Evolutionary conservation across 2,113 vertebrate genomes (phyloP).

Genomic region (Lophochroa leadbeateri): DNA sequence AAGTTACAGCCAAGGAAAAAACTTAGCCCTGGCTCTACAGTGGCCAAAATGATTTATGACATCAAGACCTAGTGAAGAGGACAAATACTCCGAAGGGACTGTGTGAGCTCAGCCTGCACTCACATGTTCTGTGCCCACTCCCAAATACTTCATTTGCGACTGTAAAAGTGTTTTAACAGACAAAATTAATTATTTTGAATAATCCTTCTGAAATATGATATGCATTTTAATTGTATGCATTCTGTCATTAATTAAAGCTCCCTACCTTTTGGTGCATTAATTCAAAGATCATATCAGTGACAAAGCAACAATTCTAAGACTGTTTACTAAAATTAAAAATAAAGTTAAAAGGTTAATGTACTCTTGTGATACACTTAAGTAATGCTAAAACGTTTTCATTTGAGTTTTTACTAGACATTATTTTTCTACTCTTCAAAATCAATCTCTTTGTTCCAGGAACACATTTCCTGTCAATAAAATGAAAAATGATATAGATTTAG

Average conservation of each 20-base stretch:
- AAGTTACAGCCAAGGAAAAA: not conserved
- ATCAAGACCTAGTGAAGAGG: not conserved
- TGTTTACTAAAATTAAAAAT: constrained; percentile 62
- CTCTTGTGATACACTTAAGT: not conserved
- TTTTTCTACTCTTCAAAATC: constrained; percentile 79
- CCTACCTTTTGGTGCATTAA: constrained; percentile 36
- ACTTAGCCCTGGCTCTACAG: not conserved
- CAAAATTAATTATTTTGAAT: constrained; percentile 61
- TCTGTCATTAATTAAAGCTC: constrained; percentile 60
- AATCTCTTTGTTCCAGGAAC: constrained; percentile 78
- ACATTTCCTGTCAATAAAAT: constrained; percentile 84
- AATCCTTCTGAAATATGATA: constrained; percentile 41
- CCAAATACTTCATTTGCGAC: constrained; percentile 50
- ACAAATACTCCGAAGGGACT: not conserved
- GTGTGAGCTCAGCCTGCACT: not conserved
- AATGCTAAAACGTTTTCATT: constrained; percentile 58
- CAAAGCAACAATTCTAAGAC: constrained; percentile 6
- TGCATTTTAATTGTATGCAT: constrained; percentile 43
- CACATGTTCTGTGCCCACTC: not conserved
- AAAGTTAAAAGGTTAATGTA: constrained; percentile 34
- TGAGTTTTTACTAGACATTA: constrained; percentile 74
- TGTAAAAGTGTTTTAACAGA: constrained; percentile 47
- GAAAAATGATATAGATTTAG: constrained; percentile 86
- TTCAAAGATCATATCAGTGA: constrained; percentile 22
- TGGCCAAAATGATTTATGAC: constrained; percentile 41